phyloP scores from a whole-genome alignment of 2,797 vertebrate genomes.

The Alauda arvensis region DNA sequence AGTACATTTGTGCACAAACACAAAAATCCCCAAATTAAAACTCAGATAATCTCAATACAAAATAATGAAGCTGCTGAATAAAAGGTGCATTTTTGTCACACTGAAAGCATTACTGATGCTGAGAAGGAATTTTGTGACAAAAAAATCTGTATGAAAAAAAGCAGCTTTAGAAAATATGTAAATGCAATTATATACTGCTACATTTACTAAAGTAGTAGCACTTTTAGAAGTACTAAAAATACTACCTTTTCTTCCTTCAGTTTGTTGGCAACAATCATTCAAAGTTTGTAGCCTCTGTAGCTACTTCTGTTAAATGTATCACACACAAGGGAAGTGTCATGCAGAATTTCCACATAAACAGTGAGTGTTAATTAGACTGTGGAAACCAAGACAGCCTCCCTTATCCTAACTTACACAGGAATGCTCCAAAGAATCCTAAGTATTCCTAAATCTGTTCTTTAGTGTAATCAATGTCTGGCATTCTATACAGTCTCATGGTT shows the following conservation, averaged over 20 bases:
- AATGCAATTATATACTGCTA: neutral
- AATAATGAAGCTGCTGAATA: neutral
- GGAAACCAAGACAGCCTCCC: neutral
- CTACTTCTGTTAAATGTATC: neutral
- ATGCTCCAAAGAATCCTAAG: neutral
- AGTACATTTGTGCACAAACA: neutral
- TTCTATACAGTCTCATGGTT: neutral
- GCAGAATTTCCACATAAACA: neutral
- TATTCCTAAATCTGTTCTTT: neutral
- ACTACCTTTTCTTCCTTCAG: neutral
- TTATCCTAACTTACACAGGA: neutral
- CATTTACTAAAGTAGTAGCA: neutral
- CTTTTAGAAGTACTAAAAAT: neutral
- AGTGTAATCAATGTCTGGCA: neutral
- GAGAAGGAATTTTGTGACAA: neutral
- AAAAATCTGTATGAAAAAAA: neutral
- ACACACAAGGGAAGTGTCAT: neutral
- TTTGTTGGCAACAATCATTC: neutral
- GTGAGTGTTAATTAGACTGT: neutral
- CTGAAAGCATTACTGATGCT: neutral
- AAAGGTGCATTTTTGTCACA: neutral
- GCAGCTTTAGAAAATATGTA: neutral
- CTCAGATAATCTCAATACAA: neutral
- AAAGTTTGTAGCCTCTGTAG: neutral
- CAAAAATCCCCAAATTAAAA: fast-evolving